phyloP scores from a whole-genome alignment of 2,888 invertebrate species.

The Meganola albula region DNA sequence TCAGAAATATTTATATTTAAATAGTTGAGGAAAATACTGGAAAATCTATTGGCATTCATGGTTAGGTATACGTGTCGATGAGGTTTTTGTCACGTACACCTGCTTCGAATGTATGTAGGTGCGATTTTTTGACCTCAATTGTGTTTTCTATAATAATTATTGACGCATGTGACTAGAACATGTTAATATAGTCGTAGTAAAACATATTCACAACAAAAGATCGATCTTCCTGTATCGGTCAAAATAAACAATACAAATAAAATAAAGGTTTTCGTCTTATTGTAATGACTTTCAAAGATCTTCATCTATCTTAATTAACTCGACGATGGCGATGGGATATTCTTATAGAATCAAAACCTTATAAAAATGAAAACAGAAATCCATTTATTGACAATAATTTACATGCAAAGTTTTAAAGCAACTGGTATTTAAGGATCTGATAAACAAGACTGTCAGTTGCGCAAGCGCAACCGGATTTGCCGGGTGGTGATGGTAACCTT shows the following conservation, averaged over 20 bases:
- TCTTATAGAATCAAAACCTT: too few species aligned
- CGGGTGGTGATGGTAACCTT: constrained; percentile 62
- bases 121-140: constrained; percentile 16
- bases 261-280: too few species aligned
- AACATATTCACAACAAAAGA: too few species aligned
- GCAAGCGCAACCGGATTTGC: constrained; percentile 66
- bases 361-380: too few species aligned
- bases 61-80: constrained; percentile 12
- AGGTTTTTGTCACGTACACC: constrained; percentile 30
- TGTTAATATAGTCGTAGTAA: too few species aligned
- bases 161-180: constrained; percentile 21
- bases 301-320: too few species aligned
- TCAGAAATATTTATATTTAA: too few species aligned
- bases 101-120: constrained; percentile 15
- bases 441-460: constrained; percentile 65
- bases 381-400: too few species aligned
- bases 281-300: too few species aligned
- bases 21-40: constrained; percentile 14
- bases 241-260: too few species aligned
- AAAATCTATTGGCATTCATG: constrained; percentile 15
- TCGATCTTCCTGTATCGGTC: too few species aligned
- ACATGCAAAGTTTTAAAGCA: constrained; percentile 47
- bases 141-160: constrained; percentile 13
- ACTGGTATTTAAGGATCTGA: constrained; percentile 64
- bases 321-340: too few species aligned